A percentile compares a stretch with the other conserved stretches of the same genome.
Evolutionary conservation across 2,888 invertebrate genomes (phyloP).

Genomic region (Rhynchonema sp.): DNA sequence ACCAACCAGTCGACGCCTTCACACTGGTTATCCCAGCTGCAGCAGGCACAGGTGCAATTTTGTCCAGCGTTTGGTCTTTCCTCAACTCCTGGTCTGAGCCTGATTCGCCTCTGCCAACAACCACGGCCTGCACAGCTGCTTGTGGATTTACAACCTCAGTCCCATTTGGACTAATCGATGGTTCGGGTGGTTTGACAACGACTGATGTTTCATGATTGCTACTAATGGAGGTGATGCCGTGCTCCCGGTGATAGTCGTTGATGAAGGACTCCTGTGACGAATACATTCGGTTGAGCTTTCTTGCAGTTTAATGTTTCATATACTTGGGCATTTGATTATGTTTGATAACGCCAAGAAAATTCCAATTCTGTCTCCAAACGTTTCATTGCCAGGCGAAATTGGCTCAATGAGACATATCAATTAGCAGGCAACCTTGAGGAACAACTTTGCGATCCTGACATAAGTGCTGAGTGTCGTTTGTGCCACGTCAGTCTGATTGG

Average conservation of each 20-base stretch:
- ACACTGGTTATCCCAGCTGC: too few relatives aligned
- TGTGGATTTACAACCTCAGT: too few relatives aligned
- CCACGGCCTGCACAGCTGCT: too few relatives aligned
- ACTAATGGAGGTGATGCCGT: neutral
- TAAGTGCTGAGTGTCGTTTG: slow-evolving; percentile 8
- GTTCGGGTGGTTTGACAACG: neutral
- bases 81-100: too few relatives aligned
- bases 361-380: too few relatives aligned
- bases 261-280: neutral
- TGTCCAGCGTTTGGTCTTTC: too few relatives aligned
- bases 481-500: neutral
- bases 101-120: too few relatives aligned
- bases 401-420: neutral
- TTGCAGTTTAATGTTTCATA: too few relatives aligned
- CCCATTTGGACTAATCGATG: too few relatives aligned
- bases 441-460: slow-evolving; percentile 5
- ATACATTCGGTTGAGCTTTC: too few relatives aligned
- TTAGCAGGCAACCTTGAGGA: neutral
- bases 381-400: neutral
- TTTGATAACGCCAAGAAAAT: neutral
- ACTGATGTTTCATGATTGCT: neutral
- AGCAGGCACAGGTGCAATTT: too few relatives aligned
- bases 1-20: too few relatives aligned
- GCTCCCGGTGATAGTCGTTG: neutral
- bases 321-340: neutral